A percentile compares a stretch with the other conserved stretches of the same genome.
Evolutionary conservation across 2,113 vertebrate genomes (phyloP).

Genomic region (Sakesphorus luctuosus): DNA sequence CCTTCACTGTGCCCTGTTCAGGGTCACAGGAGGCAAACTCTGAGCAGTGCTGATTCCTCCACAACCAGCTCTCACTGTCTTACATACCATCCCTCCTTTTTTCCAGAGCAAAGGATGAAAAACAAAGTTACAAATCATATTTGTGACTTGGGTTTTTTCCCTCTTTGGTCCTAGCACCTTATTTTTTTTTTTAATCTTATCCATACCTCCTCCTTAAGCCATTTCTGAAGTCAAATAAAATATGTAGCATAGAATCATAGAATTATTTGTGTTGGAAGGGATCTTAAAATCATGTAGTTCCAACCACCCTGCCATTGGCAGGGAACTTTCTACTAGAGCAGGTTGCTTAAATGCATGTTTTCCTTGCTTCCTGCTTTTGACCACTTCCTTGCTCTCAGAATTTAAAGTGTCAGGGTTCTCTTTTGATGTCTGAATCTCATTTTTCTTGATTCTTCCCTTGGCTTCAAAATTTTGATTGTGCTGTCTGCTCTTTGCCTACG

Average conservation of each 20-base stretch:
- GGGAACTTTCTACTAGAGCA: neutral
- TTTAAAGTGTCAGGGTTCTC: neutral
- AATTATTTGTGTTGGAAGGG: neutral
- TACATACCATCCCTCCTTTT: neutral
- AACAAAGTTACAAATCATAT: neutral
- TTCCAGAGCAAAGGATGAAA: neutral
- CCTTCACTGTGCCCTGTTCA: fast-evolving
- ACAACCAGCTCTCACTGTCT: neutral
- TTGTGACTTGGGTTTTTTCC: neutral
- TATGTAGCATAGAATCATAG: neutral
- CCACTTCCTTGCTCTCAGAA: neutral
- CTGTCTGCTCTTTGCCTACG: neutral
- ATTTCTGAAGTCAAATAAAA: slow-evolving; percentile 1
- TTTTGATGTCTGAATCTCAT: neutral
- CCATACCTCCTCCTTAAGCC: neutral
- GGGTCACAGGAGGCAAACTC: neutral
- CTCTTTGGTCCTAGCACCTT: neutral
- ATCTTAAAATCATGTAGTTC: neutral
- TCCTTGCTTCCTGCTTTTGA: neutral
- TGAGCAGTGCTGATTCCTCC: neutral
- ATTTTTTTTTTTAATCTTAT: neutral
- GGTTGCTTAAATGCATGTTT: neutral
- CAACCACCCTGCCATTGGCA: neutral
- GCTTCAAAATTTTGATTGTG: neutral
- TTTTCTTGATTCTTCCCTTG: neutral